Base-by-base conservation (phyloP, 2,888 invertebrate species). In the Incurvaria masculella region DNA sequence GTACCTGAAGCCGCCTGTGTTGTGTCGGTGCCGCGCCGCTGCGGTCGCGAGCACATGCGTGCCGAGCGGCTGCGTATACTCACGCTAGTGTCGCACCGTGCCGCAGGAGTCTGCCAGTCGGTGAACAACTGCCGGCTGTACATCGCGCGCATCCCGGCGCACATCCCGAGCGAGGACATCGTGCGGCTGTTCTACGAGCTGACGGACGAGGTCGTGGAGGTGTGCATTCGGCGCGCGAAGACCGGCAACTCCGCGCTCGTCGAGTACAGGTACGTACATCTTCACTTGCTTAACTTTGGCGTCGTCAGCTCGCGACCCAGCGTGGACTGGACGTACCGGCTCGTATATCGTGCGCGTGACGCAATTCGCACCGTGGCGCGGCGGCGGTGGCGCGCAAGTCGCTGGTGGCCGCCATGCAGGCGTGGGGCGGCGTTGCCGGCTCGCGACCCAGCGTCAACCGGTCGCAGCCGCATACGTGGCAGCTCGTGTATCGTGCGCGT, bases 101-200 rank as follows among this genome's bases (percentile, higher is more conserved):
- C 1, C 38, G 1, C 54, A 78, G 89, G 88, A 6, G 90, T 90
- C 10, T 84, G 87, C 43, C 81, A 81, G 18, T 87, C 87, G 42
- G 81, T 87, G 42, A 89, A 91, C 68, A 91, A 91, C 67, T 88
- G 89, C 59, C 81, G 89, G 46, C 76, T 91, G 47, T 87, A 85
- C 63, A 81, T 91, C 55, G 75, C 73, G 39, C 74, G 75, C 53
- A 73, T 79, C 50, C 63, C 86, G 78, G 57, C 83, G 68, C 80
- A 75, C 42, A 84, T 83, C 54, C 71, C 78, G 6, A 76, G 79
- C 45, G 76, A 80, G n/a, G 85, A 87, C 63, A 83, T 88, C 48
- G 67, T 72, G 23, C 68, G 72, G 1, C 66, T 80, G 56, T 75
- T 88, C 65, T 73, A 73, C 54, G 81, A 81, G 50, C 64, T 75